Conservation (phyloP, 2,888 invertebrate species). For the Syrphus vitripennis region DNA sequence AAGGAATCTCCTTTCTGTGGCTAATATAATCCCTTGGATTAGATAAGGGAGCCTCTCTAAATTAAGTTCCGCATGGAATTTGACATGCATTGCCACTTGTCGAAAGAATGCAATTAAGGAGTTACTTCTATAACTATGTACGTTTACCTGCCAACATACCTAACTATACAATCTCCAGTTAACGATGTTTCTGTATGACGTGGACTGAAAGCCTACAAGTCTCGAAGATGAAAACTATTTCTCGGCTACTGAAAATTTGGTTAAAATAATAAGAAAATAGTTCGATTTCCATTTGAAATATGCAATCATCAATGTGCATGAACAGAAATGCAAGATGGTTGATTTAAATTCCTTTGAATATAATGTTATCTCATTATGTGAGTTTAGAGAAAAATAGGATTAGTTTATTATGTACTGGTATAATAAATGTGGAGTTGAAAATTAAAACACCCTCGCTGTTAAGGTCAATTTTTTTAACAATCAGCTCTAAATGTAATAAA, state of each 20-base stretch:
- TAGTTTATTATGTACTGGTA: too few relatives aligned
- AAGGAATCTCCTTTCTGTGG: constrained; percentile 45
- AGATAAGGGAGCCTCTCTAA: constrained; percentile 25
- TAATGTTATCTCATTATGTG: too few relatives aligned
- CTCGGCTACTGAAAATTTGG: neutral
- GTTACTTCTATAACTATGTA: neutral
- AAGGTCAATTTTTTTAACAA: too few relatives aligned
- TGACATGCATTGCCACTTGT: constrained; percentile 59
- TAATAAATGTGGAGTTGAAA: too few relatives aligned
- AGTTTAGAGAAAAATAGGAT: too few relatives aligned
- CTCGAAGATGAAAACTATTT: neutral
- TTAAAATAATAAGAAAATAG: too few relatives aligned
- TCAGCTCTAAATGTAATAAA: too few relatives aligned
- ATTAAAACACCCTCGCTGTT: too few relatives aligned
- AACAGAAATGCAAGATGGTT: too few relatives aligned
- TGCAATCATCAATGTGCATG: too few relatives aligned
- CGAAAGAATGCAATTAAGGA: constrained; percentile 59
- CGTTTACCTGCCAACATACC: neutral
- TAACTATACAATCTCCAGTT: neutral
- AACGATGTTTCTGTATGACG: neutral
- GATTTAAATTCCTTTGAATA: too few relatives aligned
- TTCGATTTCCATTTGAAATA: too few relatives aligned
- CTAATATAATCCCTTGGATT: constrained; percentile 49
- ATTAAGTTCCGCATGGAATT: constrained; percentile 6
- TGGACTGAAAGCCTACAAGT: neutral